Evolutionary conservation across 1,140 invertebrate species (phyloP).

Genomic region (Pogonus chalceus): DNA sequence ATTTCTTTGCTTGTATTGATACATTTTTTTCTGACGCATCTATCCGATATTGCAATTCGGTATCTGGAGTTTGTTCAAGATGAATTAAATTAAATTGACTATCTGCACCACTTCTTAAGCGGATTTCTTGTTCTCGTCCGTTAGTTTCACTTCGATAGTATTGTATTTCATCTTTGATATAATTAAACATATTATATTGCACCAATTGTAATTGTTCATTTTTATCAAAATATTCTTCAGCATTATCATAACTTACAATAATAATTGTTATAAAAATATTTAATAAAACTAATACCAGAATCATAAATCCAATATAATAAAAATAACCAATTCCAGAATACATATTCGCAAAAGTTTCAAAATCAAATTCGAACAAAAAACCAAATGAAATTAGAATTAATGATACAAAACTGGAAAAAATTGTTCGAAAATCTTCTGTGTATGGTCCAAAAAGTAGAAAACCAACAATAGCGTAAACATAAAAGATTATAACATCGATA

Average conservation of each 20-base stretch:
- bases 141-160: not conserved
- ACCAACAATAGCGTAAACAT: not conserved
- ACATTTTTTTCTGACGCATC: no score
- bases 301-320: not conserved
- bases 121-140: not conserved
- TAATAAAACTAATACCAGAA: not conserved
- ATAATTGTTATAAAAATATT: slow-evolving; percentile 1
- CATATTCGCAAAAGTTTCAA: not conserved
- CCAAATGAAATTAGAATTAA: slow-evolving; percentile 1
- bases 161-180: not conserved
- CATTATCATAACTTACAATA: not conserved
- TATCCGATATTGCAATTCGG: no score
- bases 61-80: no score
- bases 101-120: not conserved
- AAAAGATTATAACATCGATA: not conserved
- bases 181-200: not conserved
- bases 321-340: not conserved
- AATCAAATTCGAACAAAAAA: not conserved
- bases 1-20: not conserved
- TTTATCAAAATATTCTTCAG: not conserved
- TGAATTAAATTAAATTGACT: no score
- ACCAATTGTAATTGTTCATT: not conserved
- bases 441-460: not conserved
- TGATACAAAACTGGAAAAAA: not conserved
- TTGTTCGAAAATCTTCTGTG: not conserved